A percentile compares a stretch with the other conserved stretches of the same genome.
Conservation (phyloP, 2,797 vertebrate species). For the Eptatretus atami region DNA sequence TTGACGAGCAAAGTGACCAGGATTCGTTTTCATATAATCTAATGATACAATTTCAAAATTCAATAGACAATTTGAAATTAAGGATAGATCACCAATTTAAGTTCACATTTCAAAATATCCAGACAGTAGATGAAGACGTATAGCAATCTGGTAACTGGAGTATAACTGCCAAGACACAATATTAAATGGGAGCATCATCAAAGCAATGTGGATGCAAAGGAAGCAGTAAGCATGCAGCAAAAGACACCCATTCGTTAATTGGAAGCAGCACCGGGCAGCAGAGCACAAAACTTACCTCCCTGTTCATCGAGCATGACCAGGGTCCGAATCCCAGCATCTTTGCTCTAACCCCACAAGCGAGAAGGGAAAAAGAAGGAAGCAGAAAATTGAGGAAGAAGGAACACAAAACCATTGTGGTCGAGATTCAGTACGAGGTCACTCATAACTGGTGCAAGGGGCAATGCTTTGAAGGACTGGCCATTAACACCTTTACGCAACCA, state of each 20-base stretch:
- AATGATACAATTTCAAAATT: no score
- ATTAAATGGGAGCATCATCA: no score
- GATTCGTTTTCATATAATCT: no score
- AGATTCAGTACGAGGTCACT: background rate
- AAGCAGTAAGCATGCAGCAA: no score
- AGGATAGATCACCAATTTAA: no score
- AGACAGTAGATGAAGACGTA: no score
- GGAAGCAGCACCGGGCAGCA: background rate
- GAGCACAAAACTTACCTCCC: conserved; percentile 20
- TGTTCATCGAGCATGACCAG: conserved; percentile 44
- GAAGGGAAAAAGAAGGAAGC: background rate
- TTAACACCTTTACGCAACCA: background rate
- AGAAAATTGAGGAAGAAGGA: background rate
- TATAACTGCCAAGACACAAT: no score
- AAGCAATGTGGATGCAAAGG: no score
- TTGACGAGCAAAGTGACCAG: no score
- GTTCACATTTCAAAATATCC: no score
- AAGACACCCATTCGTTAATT: background rate
- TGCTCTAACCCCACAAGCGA: conserved; percentile 20
- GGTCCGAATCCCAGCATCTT: conserved; percentile 29
- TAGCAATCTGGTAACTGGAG: no score
- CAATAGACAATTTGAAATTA: no score
- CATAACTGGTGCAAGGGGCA: background rate
- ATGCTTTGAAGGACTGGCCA: background rate
- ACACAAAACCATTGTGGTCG: background rate